Percentiles rank a stretch among this genome's conserved stretches.
Conservation (phyloP, 2,888 invertebrate genomes). For the Junonia oenone region DNA sequence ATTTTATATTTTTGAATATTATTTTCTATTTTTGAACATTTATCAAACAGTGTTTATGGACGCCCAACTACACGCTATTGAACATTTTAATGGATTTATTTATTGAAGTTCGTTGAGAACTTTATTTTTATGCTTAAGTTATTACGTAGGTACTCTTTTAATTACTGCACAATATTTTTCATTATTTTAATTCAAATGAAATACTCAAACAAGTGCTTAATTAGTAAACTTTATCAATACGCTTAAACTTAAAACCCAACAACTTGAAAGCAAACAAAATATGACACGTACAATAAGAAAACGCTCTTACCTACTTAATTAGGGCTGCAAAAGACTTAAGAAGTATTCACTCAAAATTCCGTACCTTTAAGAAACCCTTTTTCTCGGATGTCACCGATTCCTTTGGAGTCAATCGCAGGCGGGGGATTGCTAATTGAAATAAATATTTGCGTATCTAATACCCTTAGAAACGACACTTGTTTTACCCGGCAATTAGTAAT, state of each 20-base stretch:
- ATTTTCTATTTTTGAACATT: too few species aligned
- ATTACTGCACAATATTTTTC: too few species aligned
- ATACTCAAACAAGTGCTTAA: not conserved
- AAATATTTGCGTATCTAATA: conserved; percentile 69
- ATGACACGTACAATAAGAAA: conserved; percentile 30
- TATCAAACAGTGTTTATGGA: too few species aligned
- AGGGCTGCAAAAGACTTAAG: conserved; percentile 57
- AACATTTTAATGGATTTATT: too few species aligned
- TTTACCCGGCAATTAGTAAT: conserved; percentile 37
- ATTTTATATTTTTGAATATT: too few species aligned
- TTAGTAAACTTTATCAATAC: not conserved
- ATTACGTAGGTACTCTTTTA: too few species aligned
- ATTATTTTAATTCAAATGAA: too few species aligned
- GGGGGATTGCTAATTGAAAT: conserved; percentile 63
- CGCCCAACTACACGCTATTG: too few species aligned
- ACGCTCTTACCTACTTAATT: conserved; percentile 54
- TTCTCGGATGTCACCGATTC: conserved; percentile 66
- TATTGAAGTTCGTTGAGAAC: too few species aligned
- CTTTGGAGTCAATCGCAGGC: conserved; percentile 65
- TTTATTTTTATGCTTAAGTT: too few species aligned
- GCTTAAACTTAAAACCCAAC: not conserved
- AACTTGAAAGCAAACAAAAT: conserved; percentile 28
- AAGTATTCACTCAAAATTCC: conserved; percentile 55
- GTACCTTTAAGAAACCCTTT: conserved; percentile 53
- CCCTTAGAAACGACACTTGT: conserved; percentile 49